phyloP scores from a whole-genome alignment of 2,113 vertebrate species.

The Dipodomys ordii region DNA sequence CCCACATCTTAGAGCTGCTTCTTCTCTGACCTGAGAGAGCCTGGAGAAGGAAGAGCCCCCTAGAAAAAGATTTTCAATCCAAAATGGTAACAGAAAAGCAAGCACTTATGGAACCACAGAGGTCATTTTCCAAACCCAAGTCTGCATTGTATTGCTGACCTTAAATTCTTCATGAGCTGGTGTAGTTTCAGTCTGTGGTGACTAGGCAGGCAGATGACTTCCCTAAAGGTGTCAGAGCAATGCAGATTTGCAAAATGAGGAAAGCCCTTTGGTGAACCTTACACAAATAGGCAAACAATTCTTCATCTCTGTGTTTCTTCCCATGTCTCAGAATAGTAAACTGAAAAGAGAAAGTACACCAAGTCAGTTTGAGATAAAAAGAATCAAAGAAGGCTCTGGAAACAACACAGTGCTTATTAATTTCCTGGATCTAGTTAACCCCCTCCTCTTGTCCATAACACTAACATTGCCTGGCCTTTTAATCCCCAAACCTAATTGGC shows the following conservation, averaged over 20 bases:
- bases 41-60: neutral
- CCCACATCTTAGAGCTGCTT: conserved; percentile 44
- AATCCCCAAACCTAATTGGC: conserved; percentile 69
- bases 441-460: neutral
- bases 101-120: neutral
- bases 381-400: conserved; percentile 40
- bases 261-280: conserved; percentile 45
- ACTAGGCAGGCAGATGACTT: neutral
- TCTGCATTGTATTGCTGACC: neutral
- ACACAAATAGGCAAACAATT: conserved; percentile 25
- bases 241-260: neutral
- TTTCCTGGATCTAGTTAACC: conserved; percentile 45
- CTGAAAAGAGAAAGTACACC: neutral
- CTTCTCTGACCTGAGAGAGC: neutral
- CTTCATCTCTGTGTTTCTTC: conserved; percentile 7
- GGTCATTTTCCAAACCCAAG: conserved; percentile 31
- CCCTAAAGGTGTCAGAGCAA: neutral
- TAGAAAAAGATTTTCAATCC: conserved; percentile 1
- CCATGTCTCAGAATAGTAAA: conserved; percentile 42
- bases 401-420: conserved; percentile 52
- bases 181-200: neutral
- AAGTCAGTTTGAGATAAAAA: neutral
- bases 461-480: conserved; percentile 70
- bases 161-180: neutral
- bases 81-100: conserved; percentile 19